phyloP scores from a whole-genome alignment of 1,140 invertebrate genomes.

The Oryzaephilus surinamensis region DNA sequence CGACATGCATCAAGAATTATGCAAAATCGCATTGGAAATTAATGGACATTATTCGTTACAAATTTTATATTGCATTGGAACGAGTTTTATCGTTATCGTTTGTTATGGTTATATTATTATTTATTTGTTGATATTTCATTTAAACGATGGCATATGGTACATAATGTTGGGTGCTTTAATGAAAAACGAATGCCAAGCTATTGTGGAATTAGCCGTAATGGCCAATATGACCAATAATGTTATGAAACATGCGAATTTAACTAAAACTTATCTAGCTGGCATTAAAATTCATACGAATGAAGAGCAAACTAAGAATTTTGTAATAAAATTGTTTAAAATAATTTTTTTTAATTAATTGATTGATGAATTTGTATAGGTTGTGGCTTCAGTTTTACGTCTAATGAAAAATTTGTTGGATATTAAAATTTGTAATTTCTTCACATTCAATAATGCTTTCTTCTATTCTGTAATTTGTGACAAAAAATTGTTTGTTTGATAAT shows the following conservation, averaged over 20 bases:
- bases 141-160: no score
- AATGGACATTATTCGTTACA: slow-evolving; percentile 10
- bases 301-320: slow-evolving; percentile 5
- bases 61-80: slow-evolving; percentile 4
- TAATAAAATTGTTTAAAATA: no score
- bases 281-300: slow-evolving; percentile 9
- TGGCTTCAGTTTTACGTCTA: slow-evolving; percentile 5
- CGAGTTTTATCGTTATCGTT: slow-evolving; percentile 8
- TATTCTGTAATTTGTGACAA: slow-evolving; percentile 12
- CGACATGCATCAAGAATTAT: slow-evolving; percentile 3
- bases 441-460: slow-evolving; percentile 11
- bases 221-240: no score
- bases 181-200: background rate
- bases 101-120: slow-evolving; percentile 9
- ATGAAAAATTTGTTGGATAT: slow-evolving; percentile 13
- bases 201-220: background rate
- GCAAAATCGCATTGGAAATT: slow-evolving; percentile 3
- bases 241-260: slow-evolving; percentile 7
- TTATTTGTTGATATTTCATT: slow-evolving; percentile 8
- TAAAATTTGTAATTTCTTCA: slow-evolving; percentile 9
- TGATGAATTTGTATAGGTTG: slow-evolving; percentile 3
- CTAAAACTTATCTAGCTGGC: slow-evolving; percentile 4
- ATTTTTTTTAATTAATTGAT: no score
- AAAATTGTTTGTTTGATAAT: background rate
- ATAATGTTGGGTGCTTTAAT: background rate